A percentile compares a stretch with the other conserved stretches of the same genome.
Evolutionary conservation across 2,888 invertebrate genomes (phyloP).

Genomic region (Cantharis lateralis): DNA sequence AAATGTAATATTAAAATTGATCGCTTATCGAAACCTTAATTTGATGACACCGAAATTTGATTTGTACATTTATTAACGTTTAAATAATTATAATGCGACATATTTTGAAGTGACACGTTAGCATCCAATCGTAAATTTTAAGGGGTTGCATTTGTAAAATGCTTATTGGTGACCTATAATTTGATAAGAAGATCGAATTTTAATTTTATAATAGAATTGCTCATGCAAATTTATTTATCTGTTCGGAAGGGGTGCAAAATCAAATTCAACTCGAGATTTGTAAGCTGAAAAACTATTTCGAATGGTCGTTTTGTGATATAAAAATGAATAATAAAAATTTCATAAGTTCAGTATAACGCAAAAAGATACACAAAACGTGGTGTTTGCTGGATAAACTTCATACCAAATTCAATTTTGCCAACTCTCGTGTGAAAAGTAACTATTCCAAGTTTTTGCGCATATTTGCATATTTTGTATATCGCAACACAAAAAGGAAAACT

Average conservation of each 20-base stretch:
- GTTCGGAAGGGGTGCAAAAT: slow-evolving; percentile 11
- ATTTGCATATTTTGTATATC: slow-evolving; percentile 20
- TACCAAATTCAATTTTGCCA: slow-evolving; percentile 43
- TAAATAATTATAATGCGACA: slow-evolving; percentile 5
- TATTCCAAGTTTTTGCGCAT: slow-evolving; percentile 35
- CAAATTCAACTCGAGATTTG: slow-evolving; percentile 11
- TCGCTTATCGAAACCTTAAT: not conserved
- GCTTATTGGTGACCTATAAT: slow-evolving; percentile 48
- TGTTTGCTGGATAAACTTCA: slow-evolving; percentile 29
- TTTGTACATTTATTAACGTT: slow-evolving; percentile 35
- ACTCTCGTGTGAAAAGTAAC: slow-evolving; percentile 42
- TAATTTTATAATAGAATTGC: slow-evolving; percentile 32
- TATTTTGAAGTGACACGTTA: slow-evolving; percentile 24
- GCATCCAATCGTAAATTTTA: slow-evolving; percentile 26
- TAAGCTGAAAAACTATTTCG: not conserved
- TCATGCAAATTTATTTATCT: slow-evolving; percentile 7
- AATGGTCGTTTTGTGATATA: not conserved
- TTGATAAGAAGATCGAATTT: slow-evolving; percentile 48
- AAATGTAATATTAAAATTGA: not conserved
- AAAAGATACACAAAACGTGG: slow-evolving; percentile 5
- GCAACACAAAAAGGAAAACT: not conserved
- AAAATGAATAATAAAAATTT: not conserved
- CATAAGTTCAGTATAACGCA: not conserved
- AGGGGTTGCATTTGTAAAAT: slow-evolving; percentile 34
- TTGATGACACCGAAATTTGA: not conserved